A percentile compares a stretch with the other conserved stretches of the same genome.
Conservation (phyloP, 2,888 invertebrate species). For the Saturnia japonica region DNA sequence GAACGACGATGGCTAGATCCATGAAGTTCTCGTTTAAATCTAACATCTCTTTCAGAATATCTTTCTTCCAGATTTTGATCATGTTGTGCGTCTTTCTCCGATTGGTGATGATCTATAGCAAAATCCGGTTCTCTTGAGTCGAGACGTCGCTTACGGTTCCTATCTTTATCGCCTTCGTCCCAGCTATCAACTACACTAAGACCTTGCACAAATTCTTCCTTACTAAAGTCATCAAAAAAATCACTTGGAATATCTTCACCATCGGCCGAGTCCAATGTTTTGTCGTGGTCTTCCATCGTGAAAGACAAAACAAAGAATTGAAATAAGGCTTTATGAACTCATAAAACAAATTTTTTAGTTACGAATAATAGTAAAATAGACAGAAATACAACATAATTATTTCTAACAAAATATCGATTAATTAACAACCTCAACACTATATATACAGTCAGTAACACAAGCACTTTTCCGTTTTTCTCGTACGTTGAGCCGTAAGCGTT, state of each 20-base stretch:
- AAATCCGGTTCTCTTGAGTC: conserved; percentile 11
- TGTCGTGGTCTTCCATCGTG: conserved; percentile 36
- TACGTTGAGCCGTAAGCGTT: too few relatives aligned
- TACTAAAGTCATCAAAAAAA: conserved; percentile 75
- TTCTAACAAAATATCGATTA: not conserved
- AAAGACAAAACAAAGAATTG: not conserved
- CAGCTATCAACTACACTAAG: conserved; percentile 75
- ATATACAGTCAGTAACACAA: too few relatives aligned
- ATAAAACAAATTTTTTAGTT: not conserved
- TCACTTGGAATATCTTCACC: conserved; percentile 73
- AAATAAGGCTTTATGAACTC: not conserved
- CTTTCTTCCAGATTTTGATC: not conserved
- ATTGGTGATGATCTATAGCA: not conserved
- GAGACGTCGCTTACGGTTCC: conserved; percentile 17
- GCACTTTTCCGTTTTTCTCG: too few relatives aligned
- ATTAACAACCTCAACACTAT: not conserved
- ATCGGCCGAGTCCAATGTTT: conserved; percentile 45
- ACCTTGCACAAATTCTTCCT: conserved; percentile 74
- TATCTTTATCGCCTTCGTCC: conserved; percentile 43
- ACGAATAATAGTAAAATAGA: not conserved
- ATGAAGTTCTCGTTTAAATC: conserved; percentile 23
- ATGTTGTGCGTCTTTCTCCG: not conserved
- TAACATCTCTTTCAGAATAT: conserved; percentile 13
- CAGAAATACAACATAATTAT: not conserved
- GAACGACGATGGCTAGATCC: conserved; percentile 29